Evolutionary conservation across 2,113 vertebrate species (phyloP).

Genomic region (Nematolebias whitei): DNA sequence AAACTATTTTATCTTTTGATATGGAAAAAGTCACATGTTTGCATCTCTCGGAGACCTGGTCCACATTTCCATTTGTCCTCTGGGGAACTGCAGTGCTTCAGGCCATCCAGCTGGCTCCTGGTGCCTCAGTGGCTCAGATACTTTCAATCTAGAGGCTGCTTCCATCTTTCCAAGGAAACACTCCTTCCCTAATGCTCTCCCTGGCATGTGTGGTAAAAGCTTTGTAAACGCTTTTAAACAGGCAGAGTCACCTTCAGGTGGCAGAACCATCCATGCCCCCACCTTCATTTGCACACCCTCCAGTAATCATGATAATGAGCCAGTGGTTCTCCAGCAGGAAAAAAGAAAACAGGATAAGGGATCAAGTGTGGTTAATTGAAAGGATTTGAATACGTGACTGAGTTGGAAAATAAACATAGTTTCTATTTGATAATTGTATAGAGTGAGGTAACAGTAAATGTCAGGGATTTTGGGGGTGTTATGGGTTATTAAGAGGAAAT

Average conservation of each 20-base stretch:
- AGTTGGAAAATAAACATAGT: no score
- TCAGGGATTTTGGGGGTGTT: no score
- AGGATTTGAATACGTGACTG: no score
- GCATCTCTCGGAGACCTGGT: slow-evolving; percentile 22
- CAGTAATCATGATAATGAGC: slow-evolving; percentile 57
- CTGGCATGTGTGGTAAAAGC: slow-evolving; percentile 42
- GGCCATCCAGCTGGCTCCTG: slow-evolving; percentile 53
- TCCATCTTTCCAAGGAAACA: slow-evolving; percentile 49
- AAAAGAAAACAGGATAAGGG: neutral
- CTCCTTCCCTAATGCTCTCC: slow-evolving; percentile 46
- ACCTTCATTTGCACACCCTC: slow-evolving; percentile 26
- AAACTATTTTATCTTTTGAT: neutral
- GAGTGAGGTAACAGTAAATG: no score
- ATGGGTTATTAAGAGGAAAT: no score
- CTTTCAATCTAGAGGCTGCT: slow-evolving; percentile 42
- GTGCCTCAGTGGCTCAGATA: slow-evolving; percentile 38
- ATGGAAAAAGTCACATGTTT: neutral
- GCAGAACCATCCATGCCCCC: slow-evolving; percentile 34
- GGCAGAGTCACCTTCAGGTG: slow-evolving; percentile 63
- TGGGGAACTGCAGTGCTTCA: slow-evolving; percentile 28
- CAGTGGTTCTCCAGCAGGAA: slow-evolving; percentile 16
- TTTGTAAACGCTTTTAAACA: slow-evolving; percentile 55
- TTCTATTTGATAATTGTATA: no score
- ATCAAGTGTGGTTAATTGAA: neutral
- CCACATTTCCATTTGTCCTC: slow-evolving; percentile 43